phyloP scores from a whole-genome alignment of 2,797 vertebrate genomes.

The Hippopotamyrus pictus region DNA sequence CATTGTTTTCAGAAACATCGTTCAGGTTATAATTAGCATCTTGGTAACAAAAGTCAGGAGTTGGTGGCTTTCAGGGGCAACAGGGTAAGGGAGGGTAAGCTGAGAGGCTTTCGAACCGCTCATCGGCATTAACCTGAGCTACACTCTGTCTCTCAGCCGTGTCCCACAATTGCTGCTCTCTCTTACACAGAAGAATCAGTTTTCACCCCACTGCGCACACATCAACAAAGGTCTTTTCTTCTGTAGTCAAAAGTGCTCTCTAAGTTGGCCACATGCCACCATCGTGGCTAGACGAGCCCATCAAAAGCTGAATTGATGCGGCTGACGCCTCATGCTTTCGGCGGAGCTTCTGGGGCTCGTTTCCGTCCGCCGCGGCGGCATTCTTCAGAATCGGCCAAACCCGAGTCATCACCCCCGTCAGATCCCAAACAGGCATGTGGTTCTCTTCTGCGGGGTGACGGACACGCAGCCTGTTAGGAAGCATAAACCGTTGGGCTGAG shows the following conservation, averaged over 20 bases:
- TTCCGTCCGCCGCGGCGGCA: not conserved
- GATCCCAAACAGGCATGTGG: not conserved
- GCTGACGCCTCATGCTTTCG: not conserved
- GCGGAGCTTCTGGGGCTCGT: not conserved
- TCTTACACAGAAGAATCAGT: not conserved
- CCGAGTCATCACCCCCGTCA: not conserved
- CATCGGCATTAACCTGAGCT: constrained; percentile 50
- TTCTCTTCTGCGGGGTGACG: not conserved
- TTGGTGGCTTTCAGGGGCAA: constrained; percentile 16
- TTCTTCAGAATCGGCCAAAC: not conserved
- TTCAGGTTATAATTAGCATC: not conserved
- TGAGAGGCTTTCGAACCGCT: constrained; percentile 50
- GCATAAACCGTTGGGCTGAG: not conserved
- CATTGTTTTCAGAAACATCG: not conserved
- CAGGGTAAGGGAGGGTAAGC: constrained; percentile 46
- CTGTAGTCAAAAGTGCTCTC: not conserved
- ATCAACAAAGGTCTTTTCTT: not conserved
- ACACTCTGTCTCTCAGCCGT: constrained; percentile 23
- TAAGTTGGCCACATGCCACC: not conserved
- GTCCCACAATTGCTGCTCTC: not conserved
- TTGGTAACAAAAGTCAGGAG: not conserved
- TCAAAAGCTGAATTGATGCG: not conserved
- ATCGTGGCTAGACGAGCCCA: not conserved
- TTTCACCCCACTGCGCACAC: not conserved
- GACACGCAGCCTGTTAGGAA: not conserved